A percentile compares a stretch with the other conserved stretches of the same genome.
phyloP scores from a whole-genome alignment of 2,113 vertebrate species.

The Scomber scombrus region DNA sequence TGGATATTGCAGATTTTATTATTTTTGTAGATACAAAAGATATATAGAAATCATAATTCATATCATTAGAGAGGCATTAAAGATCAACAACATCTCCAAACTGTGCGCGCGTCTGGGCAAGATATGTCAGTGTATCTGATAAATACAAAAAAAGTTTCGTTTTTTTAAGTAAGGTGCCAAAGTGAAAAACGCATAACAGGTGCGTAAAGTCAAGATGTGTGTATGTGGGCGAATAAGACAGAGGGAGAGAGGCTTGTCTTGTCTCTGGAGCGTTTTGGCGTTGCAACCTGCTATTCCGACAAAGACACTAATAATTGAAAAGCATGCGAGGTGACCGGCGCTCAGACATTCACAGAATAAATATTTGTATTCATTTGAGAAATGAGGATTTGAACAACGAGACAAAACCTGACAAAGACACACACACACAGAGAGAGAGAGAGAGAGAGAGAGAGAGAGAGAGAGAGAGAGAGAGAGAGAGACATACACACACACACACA shows the following conservation, averaged over 20 bases:
- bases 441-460: too few species aligned
- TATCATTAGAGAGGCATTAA: background rate
- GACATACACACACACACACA: conserved; percentile 23
- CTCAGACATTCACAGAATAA: conserved; percentile 90
- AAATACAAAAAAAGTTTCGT: background rate
- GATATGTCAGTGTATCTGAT: background rate
- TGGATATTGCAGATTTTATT: conserved; percentile 1
- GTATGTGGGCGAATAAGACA: background rate
- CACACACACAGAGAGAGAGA: conserved; percentile 3
- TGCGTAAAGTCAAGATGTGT: conserved; percentile 3
- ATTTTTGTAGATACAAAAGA: background rate
- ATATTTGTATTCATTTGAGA: conserved; percentile 95
- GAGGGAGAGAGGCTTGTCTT: conserved; percentile 11
- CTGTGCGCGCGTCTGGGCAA: background rate
- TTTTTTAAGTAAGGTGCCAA: background rate
- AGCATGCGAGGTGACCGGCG: conserved; percentile 90
- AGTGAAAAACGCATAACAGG: conserved; percentile 20
- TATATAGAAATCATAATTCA: background rate
- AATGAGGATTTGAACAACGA: conserved; percentile 84
- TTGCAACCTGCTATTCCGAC: conserved; percentile 94
- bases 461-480: too few species aligned
- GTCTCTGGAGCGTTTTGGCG: conserved; percentile 87
- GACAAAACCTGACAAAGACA: conserved; percentile 80
- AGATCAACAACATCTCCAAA: background rate
- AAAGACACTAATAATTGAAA: conserved; percentile 91